Percentiles rank a stretch among this genome's conserved stretches.
These are phyloP conservation scores for Drosophila tsacasi DNA, from an alignment of 1,140 invertebrate species.

Conservation along the genomic window DNA sequence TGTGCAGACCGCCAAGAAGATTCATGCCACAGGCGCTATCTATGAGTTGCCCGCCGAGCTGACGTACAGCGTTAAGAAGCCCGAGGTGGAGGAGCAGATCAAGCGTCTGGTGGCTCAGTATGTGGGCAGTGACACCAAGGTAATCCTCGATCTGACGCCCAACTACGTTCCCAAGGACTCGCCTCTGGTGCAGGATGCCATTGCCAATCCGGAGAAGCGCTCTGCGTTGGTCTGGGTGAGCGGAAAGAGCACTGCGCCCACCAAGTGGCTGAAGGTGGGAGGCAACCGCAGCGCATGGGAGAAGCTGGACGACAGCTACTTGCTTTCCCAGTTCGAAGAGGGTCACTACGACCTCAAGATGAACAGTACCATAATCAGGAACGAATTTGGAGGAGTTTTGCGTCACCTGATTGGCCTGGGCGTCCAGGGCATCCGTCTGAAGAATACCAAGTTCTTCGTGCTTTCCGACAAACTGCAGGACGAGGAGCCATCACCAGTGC, in stretches of 20 bases:
- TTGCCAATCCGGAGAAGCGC: slow-evolving; percentile 73
- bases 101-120: slow-evolving; percentile 66
- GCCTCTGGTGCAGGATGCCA: slow-evolving; percentile 72
- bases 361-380: slow-evolving; percentile 86
- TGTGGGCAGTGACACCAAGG: slow-evolving; percentile 52
- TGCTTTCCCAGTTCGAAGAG: slow-evolving; percentile 87
- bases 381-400: slow-evolving; percentile 89
- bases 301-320: slow-evolving; percentile 87
- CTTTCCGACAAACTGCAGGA: slow-evolving; percentile 86
- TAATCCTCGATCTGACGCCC: slow-evolving; percentile 86
- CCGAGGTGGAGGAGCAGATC: slow-evolving; percentile 68
- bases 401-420: slow-evolving; percentile 89
- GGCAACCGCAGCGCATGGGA: slow-evolving; percentile 88
- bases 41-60: slow-evolving; percentile 71
- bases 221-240: slow-evolving; percentile 71
- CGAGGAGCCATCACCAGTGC: slow-evolving; percentile 80
- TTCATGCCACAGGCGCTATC: slow-evolving; percentile 72
- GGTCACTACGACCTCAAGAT: slow-evolving; percentile 89
- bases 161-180: slow-evolving; percentile 86
- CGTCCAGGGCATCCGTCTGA: slow-evolving; percentile 91
- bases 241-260: slow-evolving; percentile 86
- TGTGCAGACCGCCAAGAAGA: slow-evolving; percentile 46
- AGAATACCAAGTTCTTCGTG: slow-evolving; percentile 88
- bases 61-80: slow-evolving; percentile 70
- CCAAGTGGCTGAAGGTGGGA: slow-evolving; percentile 89